Percentiles rank a stretch among this genome's conserved stretches.
phyloP scores from a whole-genome alignment of 2,888 invertebrate species.

The Argyra leucocephala region DNA sequence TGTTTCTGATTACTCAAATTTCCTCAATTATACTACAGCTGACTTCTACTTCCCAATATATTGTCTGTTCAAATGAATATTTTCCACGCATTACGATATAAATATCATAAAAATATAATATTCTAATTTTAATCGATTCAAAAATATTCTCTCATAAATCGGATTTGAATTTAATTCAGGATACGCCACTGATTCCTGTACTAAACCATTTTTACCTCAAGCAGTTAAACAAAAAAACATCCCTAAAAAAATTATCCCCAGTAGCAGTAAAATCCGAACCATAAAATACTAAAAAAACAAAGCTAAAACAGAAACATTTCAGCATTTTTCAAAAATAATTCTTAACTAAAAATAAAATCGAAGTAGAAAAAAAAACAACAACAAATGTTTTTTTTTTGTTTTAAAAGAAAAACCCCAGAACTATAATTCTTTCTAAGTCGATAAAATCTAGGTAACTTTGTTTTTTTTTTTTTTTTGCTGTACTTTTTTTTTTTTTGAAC shows the following conservation, averaged over 20 bases:
- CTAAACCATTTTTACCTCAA: neutral
- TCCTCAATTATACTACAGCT: too few species aligned
- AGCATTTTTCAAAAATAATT: neutral
- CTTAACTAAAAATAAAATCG: neutral
- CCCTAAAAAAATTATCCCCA: too few species aligned
- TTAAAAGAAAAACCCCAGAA: neutral
- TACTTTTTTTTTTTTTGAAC: too few species aligned
- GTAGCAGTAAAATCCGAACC: neutral
- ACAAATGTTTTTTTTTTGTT: neutral
- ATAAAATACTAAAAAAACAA: neutral
- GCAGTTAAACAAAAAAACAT: neutral
- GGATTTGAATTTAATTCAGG: neutral
- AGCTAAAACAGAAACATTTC: too few species aligned
- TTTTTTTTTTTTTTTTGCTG: neutral
- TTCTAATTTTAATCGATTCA: too few species aligned
- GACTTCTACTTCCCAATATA: too few species aligned
- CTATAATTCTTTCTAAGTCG: constrained; percentile 4
- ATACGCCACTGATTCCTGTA: neutral
- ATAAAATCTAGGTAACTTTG: constrained; percentile 6
- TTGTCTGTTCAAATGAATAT: too few species aligned
- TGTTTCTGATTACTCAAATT: too few species aligned
- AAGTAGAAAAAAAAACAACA: neutral
- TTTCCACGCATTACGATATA: too few species aligned
- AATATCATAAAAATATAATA: too few species aligned
- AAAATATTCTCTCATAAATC: too few species aligned